A percentile compares a stretch with the other conserved stretches of the same genome.
Evolutionary conservation across 2,888 invertebrate species (phyloP).

Genomic region (Ectemnius cavifrons): DNA sequence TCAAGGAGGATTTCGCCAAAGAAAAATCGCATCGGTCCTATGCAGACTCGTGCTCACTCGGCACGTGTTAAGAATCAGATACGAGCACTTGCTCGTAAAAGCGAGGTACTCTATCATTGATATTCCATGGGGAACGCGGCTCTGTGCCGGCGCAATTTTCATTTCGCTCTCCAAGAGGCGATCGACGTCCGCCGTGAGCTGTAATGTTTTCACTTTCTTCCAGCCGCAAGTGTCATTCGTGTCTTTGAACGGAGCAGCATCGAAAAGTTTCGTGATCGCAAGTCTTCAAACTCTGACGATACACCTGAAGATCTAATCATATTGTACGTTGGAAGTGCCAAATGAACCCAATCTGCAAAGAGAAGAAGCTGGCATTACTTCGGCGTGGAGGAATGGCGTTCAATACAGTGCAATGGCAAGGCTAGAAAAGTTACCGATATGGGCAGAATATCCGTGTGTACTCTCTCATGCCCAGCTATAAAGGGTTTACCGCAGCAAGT

Average conservation of each 20-base stretch:
- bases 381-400: too few relatives aligned
- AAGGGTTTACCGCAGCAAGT: conserved; percentile 18
- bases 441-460: conserved; percentile 10
- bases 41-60: background rate
- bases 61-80: conserved; percentile 1
- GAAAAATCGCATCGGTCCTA: conserved; percentile 2
- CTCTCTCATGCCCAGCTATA: conserved; percentile 11
- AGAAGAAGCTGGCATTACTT: too few relatives aligned
- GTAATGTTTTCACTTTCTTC: conserved; percentile 2
- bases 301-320: too few relatives aligned
- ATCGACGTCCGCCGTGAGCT: background rate
- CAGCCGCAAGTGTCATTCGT: background rate
- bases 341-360: too few relatives aligned
- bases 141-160: conserved; percentile 3
- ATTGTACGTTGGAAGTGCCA: too few relatives aligned
- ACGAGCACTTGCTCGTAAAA: conserved; percentile 4
- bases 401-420: conserved; percentile 18
- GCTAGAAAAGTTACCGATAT: conserved; percentile 19
- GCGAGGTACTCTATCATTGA: background rate
- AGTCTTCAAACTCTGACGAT: too few relatives aligned
- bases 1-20: too few relatives aligned
- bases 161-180: background rate
- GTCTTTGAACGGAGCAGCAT: background rate
- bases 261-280: too few relatives aligned
- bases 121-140: background rate